Conservation (phyloP, 2,797 vertebrate genomes). For the Oryzias sinensis region DNA sequence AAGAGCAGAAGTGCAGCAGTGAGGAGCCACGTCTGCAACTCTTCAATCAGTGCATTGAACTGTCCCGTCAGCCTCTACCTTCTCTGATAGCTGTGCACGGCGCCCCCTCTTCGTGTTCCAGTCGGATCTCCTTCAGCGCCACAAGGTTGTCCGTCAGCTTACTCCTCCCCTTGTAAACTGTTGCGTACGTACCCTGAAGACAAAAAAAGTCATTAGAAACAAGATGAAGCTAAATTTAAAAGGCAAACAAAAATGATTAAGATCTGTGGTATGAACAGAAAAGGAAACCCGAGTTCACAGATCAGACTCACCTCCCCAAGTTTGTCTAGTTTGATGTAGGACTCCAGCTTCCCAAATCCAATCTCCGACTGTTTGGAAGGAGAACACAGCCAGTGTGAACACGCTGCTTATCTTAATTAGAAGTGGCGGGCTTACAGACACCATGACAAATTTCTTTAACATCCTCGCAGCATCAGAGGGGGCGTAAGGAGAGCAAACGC, state of each 20-base stretch:
- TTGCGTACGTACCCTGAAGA: slow-evolving; percentile 90
- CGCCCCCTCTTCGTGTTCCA: slow-evolving; percentile 94
- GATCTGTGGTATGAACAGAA: neutral
- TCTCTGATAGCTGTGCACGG: slow-evolving; percentile 95
- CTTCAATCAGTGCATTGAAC: no score
- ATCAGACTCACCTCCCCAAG: slow-evolving; percentile 86
- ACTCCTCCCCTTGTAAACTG: slow-evolving; percentile 94
- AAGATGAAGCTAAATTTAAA: neutral
- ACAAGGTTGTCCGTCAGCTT: slow-evolving; percentile 95
- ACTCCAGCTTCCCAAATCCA: slow-evolving; percentile 96
- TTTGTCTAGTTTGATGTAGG: slow-evolving; percentile 96
- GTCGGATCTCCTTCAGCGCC: slow-evolving; percentile 92
- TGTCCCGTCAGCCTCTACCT: slow-evolving; percentile 70
- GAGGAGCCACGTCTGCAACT: neutral
- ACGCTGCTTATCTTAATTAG: slow-evolving; percentile 44
- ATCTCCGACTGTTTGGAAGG: slow-evolving; percentile 86
- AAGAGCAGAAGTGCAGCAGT: neutral
- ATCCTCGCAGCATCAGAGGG: slow-evolving; percentile 23
- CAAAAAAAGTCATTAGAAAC: neutral
- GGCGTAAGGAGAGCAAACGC: slow-evolving; percentile 37
- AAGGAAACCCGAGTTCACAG: slow-evolving; percentile 9
- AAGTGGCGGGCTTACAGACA: slow-evolving; percentile 52
- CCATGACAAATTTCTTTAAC: slow-evolving; percentile 49
- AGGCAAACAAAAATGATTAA: no score
- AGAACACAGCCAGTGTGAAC: slow-evolving; percentile 50